These are phyloP conservation scores for Hipparchia sbordonii DNA, from an alignment of 2,888 invertebrate genomes.

Conservation along the genomic window DNA sequence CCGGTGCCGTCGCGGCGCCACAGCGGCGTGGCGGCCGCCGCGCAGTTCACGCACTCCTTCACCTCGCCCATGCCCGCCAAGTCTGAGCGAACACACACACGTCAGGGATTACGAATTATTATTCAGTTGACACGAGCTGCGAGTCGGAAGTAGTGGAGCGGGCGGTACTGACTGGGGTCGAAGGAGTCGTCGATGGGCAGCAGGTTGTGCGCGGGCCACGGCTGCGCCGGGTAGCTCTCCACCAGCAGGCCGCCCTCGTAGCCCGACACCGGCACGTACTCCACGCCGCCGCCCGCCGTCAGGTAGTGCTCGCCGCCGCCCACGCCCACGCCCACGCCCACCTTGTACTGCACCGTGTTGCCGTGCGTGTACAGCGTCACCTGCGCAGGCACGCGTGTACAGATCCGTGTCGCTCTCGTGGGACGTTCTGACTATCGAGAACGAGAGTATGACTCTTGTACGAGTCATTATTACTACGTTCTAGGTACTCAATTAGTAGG, in stretches of 20 bases:
- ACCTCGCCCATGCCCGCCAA: constrained; percentile 83
- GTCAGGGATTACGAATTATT: too few relatives aligned
- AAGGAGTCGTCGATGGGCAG: constrained; percentile 76
- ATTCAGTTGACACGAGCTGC: too few relatives aligned
- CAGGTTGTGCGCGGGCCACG: constrained; percentile 75
- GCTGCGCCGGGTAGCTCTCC: constrained; percentile 70
- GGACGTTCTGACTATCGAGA: too few relatives aligned
- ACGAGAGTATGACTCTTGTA: too few relatives aligned
- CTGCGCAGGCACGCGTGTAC: constrained; percentile 47
- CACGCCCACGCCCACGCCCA: constrained; percentile 57
- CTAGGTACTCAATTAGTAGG: too few relatives aligned
- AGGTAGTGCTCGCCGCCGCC: constrained; percentile 65
- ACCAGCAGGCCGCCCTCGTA: constrained; percentile 76
- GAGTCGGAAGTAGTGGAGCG: too few relatives aligned
- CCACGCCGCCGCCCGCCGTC: constrained; percentile 66
- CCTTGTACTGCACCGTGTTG: constrained; percentile 82
- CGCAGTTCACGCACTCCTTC: constrained; percentile 97
- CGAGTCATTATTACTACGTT: too few relatives aligned
- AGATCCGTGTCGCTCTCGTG: too few relatives aligned
- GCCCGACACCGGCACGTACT: constrained; percentile 74
- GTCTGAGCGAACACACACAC: constrained; percentile 46
- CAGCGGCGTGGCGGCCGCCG: constrained; percentile 94
- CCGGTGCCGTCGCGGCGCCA: constrained; percentile 99
- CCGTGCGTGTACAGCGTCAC: constrained; percentile 83
- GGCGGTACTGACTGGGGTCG: constrained; percentile 66